phyloP scores from a whole-genome alignment of 1,140 invertebrate genomes.

The Planococcus citri region DNA sequence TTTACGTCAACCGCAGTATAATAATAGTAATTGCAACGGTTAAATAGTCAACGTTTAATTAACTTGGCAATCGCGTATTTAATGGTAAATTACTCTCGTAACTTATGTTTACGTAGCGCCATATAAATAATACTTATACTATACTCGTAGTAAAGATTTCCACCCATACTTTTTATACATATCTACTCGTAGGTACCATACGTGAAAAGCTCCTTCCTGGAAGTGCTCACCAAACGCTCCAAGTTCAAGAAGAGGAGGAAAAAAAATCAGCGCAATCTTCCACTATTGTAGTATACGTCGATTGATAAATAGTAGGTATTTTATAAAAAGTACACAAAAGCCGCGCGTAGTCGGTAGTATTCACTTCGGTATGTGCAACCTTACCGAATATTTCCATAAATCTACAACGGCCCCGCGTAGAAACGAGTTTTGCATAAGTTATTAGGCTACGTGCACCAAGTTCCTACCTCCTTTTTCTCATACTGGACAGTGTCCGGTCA shows the following conservation, averaged over 20 bases:
- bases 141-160: too few relatives aligned
- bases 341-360: not conserved
- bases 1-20: not conserved
- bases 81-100: too few relatives aligned
- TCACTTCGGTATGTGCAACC: not conserved
- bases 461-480: not conserved
- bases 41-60: too few relatives aligned
- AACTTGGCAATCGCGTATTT: too few relatives aligned
- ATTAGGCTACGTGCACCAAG: not conserved
- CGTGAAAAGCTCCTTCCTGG: too few relatives aligned
- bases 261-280: not conserved
- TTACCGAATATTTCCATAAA: not conserved
- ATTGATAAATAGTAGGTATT: not conserved
- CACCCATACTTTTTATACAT: too few relatives aligned
- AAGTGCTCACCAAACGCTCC: not conserved
- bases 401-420: not conserved
- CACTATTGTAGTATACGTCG: not conserved
- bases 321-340: constrained; percentile 8
- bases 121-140: not conserved
- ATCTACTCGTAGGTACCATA: too few relatives aligned
- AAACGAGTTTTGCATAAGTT: not conserved
- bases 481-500: not conserved
- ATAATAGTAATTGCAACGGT: not conserved
- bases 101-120: too few relatives aligned
- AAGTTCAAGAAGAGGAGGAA: not conserved